Evolutionary conservation across 2,797 vertebrate species (phyloP).

Genomic region (Lepidocolaptes lacrymiger): DNA sequence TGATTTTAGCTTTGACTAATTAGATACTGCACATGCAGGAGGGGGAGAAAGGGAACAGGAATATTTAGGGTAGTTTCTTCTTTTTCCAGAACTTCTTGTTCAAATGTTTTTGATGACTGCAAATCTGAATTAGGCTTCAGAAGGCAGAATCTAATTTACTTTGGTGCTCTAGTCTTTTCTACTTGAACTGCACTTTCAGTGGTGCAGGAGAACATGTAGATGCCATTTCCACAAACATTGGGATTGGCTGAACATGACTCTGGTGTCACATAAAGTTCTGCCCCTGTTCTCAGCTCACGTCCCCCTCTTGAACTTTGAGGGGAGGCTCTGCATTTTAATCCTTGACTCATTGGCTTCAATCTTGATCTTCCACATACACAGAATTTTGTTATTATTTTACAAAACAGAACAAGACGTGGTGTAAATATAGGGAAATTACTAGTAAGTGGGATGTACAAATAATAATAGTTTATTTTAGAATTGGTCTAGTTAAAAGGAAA

Average conservation of each 20-base stretch:
- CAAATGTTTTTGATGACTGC: neutral
- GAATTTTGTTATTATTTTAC: slow-evolving; percentile 12
- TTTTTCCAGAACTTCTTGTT: neutral
- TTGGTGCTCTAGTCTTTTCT: neutral
- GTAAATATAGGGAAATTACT: slow-evolving; percentile 25
- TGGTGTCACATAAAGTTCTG: neutral
- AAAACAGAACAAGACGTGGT: neutral
- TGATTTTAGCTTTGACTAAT: neutral
- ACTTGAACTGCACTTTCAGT: neutral
- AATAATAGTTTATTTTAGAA: slow-evolving; percentile 26
- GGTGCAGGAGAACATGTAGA: slow-evolving; percentile 1
- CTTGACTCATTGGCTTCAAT: neutral
- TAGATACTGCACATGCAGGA: neutral
- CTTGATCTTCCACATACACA: neutral
- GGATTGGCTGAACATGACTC: neutral
- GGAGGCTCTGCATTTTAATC: neutral
- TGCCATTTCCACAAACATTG: neutral
- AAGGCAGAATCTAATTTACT: neutral
- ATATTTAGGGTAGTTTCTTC: neutral
- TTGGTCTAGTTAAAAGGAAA: slow-evolving; percentile 33
- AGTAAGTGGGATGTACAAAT: neutral
- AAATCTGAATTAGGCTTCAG: neutral
- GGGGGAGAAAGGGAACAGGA: neutral
- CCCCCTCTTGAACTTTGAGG: neutral
- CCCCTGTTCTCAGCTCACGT: neutral